phyloP scores from a whole-genome alignment of 2,797 vertebrate species.

The Cossypha heuglini region DNA sequence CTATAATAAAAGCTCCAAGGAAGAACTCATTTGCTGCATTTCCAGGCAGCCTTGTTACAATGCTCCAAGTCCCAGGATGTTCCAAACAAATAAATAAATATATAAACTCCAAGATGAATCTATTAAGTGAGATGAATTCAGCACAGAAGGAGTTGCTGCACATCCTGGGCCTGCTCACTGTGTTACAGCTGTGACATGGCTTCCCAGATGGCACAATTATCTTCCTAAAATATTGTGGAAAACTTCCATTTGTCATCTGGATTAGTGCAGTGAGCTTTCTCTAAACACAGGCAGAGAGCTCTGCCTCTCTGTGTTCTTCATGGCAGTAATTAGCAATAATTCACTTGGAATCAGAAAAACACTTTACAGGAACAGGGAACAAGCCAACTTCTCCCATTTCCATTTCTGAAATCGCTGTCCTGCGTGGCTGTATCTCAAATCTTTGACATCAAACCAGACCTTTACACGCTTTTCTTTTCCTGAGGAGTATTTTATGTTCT shows the following conservation, averaged over 20 bases:
- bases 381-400: not conserved
- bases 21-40: not conserved
- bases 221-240: conserved; percentile 56
- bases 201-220: conserved; percentile 66
- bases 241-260: conserved; percentile 55
- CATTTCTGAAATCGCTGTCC: not conserved
- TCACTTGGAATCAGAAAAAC: conserved; percentile 22
- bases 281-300: conserved; percentile 16
- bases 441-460: not conserved
- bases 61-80: not conserved
- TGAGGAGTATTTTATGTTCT: not conserved
- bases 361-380: not conserved
- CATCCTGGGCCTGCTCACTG: conserved; percentile 20
- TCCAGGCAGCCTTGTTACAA: not conserved
- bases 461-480: not conserved
- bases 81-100: not conserved
- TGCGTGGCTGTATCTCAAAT: not conserved
- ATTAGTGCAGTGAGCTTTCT: conserved; percentile 36
- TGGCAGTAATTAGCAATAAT: conserved; percentile 39
- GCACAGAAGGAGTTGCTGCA: conserved; percentile 30
- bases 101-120: not conserved
- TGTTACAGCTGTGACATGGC: conserved; percentile 36
- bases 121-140: conserved; percentile 13
- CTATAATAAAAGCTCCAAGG: not conserved
- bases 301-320: not conserved